Evolutionary conservation across 1,140 invertebrate genomes (phyloP).

Genomic region (Latrodectus geometricus): DNA sequence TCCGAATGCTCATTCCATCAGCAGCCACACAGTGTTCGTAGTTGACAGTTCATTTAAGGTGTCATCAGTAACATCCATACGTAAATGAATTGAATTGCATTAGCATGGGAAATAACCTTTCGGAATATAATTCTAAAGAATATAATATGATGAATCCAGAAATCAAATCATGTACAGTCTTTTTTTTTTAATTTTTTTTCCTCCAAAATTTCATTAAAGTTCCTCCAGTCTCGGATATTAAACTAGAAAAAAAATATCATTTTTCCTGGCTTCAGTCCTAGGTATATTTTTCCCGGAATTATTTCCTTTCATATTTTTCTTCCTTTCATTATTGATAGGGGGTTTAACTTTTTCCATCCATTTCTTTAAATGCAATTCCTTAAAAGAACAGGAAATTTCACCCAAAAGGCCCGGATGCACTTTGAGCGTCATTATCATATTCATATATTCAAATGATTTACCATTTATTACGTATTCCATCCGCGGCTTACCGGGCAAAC

Average conservation of each 20-base stretch:
- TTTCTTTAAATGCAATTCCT: slow-evolving; percentile 43
- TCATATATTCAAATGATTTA: slow-evolving; percentile 61
- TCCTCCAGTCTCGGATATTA: slow-evolving; percentile 2
- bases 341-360: slow-evolving; percentile 24
- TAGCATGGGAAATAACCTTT: neutral
- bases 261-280: neutral
- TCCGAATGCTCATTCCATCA: no score
- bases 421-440: slow-evolving; percentile 54
- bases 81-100: no score
- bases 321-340: neutral
- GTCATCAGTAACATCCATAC: no score
- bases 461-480: slow-evolving; percentile 59
- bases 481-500: slow-evolving; percentile 21
- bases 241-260: slow-evolving; percentile 29
- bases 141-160: neutral
- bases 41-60: no score
- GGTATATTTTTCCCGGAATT: neutral
- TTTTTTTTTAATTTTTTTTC: slow-evolving; percentile 5
- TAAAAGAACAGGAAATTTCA: slow-evolving; percentile 20
- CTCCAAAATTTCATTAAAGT: slow-evolving; percentile 33
- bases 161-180: slow-evolving; percentile 44
- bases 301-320: neutral
- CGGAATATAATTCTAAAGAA: no score
- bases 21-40: no score
- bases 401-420: slow-evolving; percentile 8